Evolutionary conservation across 2,888 invertebrate species (phyloP), one percentile per base, ranked within the genome.

Genomic region (Mongoloraphidia duomilia): DNA sequence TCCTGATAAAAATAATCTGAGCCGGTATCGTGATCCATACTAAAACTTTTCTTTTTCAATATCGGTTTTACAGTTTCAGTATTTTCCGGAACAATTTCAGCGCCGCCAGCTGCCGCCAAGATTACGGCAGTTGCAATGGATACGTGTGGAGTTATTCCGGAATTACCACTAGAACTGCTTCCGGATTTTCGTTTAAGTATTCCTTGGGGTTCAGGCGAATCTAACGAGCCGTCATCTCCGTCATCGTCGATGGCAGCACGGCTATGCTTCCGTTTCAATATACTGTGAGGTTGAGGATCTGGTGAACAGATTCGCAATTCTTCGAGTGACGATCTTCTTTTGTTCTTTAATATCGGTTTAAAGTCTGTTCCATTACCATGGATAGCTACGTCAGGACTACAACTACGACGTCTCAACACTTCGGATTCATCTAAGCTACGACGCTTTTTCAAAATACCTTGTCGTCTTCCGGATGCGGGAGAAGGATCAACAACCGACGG

Each of bases 381-480:
- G 54, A 75, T 74, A 11, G 77, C 76, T 40, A 79, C 77, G 60
- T 82, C 82, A 3, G 82, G 82, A 51, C 82, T 82, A 56, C 80
- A 81, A 49, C 81, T 82, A 47, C 82, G 72, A 56, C 80, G 74
- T 41, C 80, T 68, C 53, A 80, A 71, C 47, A 82, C 82, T 65
- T 82, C 80, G 26, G 79, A 80, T 62, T 89, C 89, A 57, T 89
- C 88, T 56, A 89, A 70, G 60, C 88, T 88, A 49, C 85, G 79
- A 35, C 87, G 79, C 68, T 88, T 89, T 66, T 88, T 89, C 54
- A 87, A 71, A 61, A 88, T 89, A 42, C 87, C 87, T 64, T 84
- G 84, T 48, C 80, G 78, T 55, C 80, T 76, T 53, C 73, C 69
- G 48, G 71, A 72, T 36, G 72, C 70, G 49, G 76, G 74, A 34